Evolutionary conservation across 2,888 invertebrate species (phyloP).

Genomic region (Diogma glabrata): DNA sequence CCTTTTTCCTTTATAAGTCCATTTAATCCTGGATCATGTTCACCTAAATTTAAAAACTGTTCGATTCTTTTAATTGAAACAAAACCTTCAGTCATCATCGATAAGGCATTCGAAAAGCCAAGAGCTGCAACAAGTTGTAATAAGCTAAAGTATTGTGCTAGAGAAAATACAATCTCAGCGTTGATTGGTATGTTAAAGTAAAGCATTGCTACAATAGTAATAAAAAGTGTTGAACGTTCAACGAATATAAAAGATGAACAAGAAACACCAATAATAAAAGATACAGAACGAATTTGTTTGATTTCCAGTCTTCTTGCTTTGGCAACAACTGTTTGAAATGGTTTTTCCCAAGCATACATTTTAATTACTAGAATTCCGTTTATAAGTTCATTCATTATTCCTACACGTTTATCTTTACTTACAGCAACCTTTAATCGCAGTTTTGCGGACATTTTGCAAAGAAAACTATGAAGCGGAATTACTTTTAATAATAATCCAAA

Average conservation of each 20-base stretch:
- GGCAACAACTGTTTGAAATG: slow-evolving; percentile 74
- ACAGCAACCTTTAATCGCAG: slow-evolving; percentile 65
- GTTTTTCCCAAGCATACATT: slow-evolving; percentile 94
- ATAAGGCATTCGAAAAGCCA: slow-evolving; percentile 45
- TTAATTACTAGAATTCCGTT: slow-evolving; percentile 89
- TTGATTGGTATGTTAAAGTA: slow-evolving; percentile 51
- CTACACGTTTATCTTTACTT: slow-evolving; percentile 79
- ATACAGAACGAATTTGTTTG: slow-evolving; percentile 47
- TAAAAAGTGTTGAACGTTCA: slow-evolving; percentile 70
- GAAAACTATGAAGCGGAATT: slow-evolving; percentile 63
- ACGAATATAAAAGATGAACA: slow-evolving; percentile 67
- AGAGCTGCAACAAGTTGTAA: slow-evolving; percentile 38
- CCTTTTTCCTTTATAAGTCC: neutral
- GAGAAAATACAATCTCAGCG: slow-evolving; percentile 59
- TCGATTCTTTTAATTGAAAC: slow-evolving; percentile 43
- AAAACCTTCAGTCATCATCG: slow-evolving; percentile 46
- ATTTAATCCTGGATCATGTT: slow-evolving; percentile 30
- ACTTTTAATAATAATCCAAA: slow-evolving; percentile 63
- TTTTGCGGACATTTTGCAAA: slow-evolving; percentile 32
- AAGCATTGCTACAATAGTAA: slow-evolving; percentile 67
- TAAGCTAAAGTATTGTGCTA: slow-evolving; percentile 63
- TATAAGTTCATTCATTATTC: slow-evolving; percentile 91
- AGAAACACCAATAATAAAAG: slow-evolving; percentile 53
- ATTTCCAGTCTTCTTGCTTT: slow-evolving; percentile 59
- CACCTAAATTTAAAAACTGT: slow-evolving; percentile 43